These are phyloP conservation scores for Oscheius sp. DNA, from an alignment of 1,140 invertebrate species.

Conservation along the genomic window DNA sequence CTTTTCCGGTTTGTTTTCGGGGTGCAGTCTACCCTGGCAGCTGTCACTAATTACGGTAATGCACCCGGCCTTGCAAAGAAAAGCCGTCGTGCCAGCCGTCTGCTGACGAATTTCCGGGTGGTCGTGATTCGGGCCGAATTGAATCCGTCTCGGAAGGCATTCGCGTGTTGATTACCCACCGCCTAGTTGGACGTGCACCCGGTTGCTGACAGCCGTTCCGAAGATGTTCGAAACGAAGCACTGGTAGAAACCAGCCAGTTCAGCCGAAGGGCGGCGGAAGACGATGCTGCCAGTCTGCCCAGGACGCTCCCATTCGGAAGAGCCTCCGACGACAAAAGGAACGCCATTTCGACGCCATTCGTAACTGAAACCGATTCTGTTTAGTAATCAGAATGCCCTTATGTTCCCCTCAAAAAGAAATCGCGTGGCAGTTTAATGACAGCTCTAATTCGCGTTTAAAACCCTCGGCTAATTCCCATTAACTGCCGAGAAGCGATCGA, in stretches of 20 bases:
- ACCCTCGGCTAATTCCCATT: no score
- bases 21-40: neutral
- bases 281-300: slow-evolving; percentile 45
- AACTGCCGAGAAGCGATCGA: no score
- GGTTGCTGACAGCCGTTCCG: slow-evolving; percentile 87
- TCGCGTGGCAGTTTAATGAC: no score
- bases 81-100: neutral
- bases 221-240: slow-evolving; percentile 92
- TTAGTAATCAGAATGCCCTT: no score
- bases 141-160: neutral
- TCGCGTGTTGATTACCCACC: slow-evolving; percentile 30
- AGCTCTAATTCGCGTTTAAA: no score
- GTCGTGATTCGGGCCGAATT: neutral
- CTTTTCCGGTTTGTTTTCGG: neutral
- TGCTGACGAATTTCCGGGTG: neutral
- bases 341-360: slow-evolving; percentile 50
- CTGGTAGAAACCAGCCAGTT: slow-evolving; percentile 65
- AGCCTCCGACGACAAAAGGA: slow-evolving; percentile 35
- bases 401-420: no score
- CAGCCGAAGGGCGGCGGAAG: slow-evolving; percentile 38
- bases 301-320: slow-evolving; percentile 38
- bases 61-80: slow-evolving; percentile 6
- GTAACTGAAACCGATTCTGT: slow-evolving; percentile 40
- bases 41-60: slow-evolving; percentile 25
- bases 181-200: slow-evolving; percentile 66